Evolutionary conservation across 2,888 invertebrate genomes (phyloP).

Genomic region (Andrena flavipes): DNA sequence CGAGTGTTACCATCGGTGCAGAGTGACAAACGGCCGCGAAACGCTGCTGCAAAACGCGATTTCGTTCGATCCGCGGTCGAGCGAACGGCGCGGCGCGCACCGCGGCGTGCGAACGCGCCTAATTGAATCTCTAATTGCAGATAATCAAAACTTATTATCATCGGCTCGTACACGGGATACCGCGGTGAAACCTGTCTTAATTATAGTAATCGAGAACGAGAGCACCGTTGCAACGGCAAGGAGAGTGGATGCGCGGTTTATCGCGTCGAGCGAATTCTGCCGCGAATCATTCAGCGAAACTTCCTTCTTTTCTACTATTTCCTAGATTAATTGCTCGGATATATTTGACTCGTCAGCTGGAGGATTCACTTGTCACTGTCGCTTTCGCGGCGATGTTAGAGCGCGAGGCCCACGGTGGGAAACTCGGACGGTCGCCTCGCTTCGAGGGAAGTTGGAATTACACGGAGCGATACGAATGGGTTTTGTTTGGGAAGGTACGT

Average conservation of each 20-base stretch:
- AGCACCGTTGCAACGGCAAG: neutral
- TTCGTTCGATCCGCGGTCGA: neutral
- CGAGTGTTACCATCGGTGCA: neutral
- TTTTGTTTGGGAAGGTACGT: too few species aligned
- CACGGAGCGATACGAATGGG: too few species aligned
- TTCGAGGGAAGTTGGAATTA: too few species aligned
- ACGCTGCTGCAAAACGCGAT: neutral
- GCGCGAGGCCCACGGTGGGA: too few species aligned
- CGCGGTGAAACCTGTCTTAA: slow-evolving; percentile 22
- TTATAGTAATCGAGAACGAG: slow-evolving; percentile 22
- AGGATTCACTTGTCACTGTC: neutral
- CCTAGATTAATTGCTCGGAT: neutral
- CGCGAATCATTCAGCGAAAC: slow-evolving; percentile 5
- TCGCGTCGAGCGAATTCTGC: slow-evolving; percentile 4
- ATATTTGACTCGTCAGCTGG: neutral
- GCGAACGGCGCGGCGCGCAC: neutral
- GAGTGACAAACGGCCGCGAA: slow-evolving; percentile 6
- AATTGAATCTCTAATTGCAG: slow-evolving; percentile 31
- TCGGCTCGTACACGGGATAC: neutral
- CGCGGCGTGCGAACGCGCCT: neutral
- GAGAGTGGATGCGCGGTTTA: slow-evolving; percentile 6
- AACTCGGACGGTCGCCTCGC: too few species aligned
- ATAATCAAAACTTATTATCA: slow-evolving; percentile 39
- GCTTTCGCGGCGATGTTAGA: neutral
- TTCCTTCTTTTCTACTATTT: neutral